Percentiles rank a stretch among this genome's conserved stretches.
These are phyloP conservation scores for Lasioglossum lativentre DNA, from an alignment of 2,888 invertebrate genomes.

Conservation along the genomic window DNA sequence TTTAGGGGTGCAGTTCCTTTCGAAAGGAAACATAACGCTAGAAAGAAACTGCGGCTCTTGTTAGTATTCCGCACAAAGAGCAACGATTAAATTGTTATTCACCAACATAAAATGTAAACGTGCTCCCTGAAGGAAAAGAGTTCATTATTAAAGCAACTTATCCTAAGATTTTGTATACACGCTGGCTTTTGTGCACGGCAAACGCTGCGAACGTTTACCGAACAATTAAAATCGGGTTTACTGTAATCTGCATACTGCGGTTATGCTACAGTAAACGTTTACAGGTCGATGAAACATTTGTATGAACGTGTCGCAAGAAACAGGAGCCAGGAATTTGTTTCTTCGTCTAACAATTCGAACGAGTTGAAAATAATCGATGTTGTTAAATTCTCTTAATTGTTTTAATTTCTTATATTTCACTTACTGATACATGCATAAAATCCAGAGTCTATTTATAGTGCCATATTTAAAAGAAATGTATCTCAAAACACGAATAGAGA, in stretches of 20 bases:
- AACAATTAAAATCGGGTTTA: background rate
- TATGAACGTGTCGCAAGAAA: too few species aligned
- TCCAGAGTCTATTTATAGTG: background rate
- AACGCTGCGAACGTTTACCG: background rate
- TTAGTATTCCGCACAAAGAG: conserved; percentile 1
- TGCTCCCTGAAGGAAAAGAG: background rate
- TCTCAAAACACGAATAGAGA: background rate
- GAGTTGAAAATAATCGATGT: background rate
- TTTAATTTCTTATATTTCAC: background rate
- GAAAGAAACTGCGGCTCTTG: background rate
- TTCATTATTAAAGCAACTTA: background rate
- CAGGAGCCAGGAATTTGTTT: too few species aligned
- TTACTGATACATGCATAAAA: background rate
- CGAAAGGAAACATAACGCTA: background rate
- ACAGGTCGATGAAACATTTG: background rate
- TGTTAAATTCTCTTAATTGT: background rate
- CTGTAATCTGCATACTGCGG: background rate
- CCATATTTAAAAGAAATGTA: too few species aligned
- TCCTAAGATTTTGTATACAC: background rate
- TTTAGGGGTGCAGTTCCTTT: too few species aligned
- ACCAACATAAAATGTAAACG: background rate
- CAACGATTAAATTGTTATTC: conserved; percentile 11
- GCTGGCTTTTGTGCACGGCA: background rate
- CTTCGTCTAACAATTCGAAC: background rate
- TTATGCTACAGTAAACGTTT: background rate